Base-by-base conservation (phyloP, 2,797 vertebrate species). In the Arrhamphus sclerolepis region DNA sequence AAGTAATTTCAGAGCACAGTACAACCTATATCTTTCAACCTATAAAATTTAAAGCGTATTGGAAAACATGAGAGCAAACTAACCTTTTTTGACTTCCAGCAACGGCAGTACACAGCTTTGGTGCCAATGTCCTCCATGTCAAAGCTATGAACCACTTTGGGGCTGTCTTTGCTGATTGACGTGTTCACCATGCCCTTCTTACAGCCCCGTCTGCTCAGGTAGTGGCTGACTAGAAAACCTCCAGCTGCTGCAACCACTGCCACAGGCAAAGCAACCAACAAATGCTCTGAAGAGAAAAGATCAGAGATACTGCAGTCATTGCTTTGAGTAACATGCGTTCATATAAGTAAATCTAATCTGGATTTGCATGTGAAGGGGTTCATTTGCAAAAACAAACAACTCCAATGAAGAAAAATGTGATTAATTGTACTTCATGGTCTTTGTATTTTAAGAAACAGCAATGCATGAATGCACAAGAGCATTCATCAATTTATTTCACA, bases 81-180 rank as follows among this genome's bases (percentile, higher is more conserved):
- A 7, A 70, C 68, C 89, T 93, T 94, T 70, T 92, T 91, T 31
- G 93, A 94, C 77, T 88, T 93, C 93, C 93, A 94, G 83, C 93
- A 94, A 80, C 93, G 91, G 66, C 93, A 94, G 89, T 91, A 94
- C 43, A 92, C 89, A 0, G 90, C 92, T 77, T 93, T 93, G 75
- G 82, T 82, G 63, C 82, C 86, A 2, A 94, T 89, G 80, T 93
- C 93, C 73, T 94, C 93, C 54, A 94, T 87, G 80, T 94, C 92
- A 1, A 92, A 92, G 87, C 88, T 92, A 88, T 94, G 91, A 53
- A 94, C 92, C 70, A 94, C 92, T 75, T 93, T 92, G 62, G 91
- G 77, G 49, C 88, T 92, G 78, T 94, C 91, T 87, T 93, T 94
- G 67, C 62, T 84, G 70, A 92, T 42, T 39, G 31, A 62, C 0